Conservation (phyloP, 2,888 invertebrate genomes). For the Limenitis camilla region DNA sequence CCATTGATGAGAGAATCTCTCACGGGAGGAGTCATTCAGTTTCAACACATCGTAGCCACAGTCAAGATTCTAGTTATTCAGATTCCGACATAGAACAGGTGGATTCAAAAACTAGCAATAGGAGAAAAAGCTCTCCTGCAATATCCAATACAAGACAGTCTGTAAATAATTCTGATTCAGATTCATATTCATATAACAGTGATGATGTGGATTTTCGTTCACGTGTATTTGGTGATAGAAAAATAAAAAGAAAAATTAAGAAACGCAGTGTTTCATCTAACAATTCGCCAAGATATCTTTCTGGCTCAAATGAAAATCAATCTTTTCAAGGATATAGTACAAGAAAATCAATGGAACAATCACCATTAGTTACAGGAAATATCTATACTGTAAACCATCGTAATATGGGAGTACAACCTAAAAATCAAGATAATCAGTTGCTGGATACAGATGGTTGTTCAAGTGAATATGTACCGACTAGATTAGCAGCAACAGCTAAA, state of each 20-base stretch:
- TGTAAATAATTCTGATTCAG: conserved; percentile 49
- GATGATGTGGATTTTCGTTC: conserved; percentile 61
- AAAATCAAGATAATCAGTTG: conserved; percentile 29
- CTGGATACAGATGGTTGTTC: conserved; percentile 51
- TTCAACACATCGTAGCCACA: conserved; percentile 43
- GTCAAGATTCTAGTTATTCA: conserved; percentile 50
- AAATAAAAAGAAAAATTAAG: conserved; percentile 44
- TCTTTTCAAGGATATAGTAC: conserved; percentile 55
- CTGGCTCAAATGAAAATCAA: conserved; percentile 27
- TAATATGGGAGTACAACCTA: conserved; percentile 48
- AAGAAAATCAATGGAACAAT: conserved; percentile 42
- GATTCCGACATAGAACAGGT: conserved; percentile 47
- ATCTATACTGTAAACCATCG: conserved; percentile 56
- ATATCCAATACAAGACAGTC: conserved; percentile 31
- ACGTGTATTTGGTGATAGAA: conserved; percentile 53
- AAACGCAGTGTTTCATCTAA: conserved; percentile 29
- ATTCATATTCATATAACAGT: conserved; percentile 58
- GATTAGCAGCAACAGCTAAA: conserved; percentile 55
- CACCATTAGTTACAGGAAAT: conserved; percentile 57
- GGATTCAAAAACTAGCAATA: conserved; percentile 29
- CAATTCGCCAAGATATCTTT: neutral
- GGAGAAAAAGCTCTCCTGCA: conserved; percentile 24
- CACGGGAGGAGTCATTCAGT: conserved; percentile 40
- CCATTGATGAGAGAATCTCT: conserved; percentile 38
- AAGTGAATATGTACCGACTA: conserved; percentile 67